phyloP scores from a whole-genome alignment of 2,113 vertebrate genomes.

The Archilochus colubris region DNA sequence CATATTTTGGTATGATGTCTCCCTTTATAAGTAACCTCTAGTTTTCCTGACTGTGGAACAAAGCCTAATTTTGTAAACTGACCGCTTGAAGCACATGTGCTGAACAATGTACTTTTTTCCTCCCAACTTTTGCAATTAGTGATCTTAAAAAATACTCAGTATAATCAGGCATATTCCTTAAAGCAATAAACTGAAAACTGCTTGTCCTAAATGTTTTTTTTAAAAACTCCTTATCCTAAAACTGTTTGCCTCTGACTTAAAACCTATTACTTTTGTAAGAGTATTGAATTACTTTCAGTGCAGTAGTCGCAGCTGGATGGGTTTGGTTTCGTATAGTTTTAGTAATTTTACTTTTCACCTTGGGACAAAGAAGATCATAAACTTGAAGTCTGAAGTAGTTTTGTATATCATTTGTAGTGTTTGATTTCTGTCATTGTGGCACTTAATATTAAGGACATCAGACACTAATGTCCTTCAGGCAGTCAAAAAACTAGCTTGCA shows the following conservation, averaged over 20 bases:
- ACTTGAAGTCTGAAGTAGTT: neutral
- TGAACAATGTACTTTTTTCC: conserved; percentile 33
- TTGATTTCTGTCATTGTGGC: neutral
- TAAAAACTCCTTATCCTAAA: neutral
- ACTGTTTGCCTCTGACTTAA: neutral
- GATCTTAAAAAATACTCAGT: conserved; percentile 55
- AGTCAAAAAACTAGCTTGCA: neutral
- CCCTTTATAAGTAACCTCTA: conserved; percentile 36
- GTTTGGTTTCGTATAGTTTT: neutral
- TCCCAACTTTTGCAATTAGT: conserved; percentile 14
- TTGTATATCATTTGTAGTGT: neutral
- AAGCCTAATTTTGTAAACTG: conserved; percentile 45
- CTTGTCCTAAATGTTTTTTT: too few relatives aligned
- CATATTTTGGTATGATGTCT: conserved; percentile 9
- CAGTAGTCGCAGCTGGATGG: neutral
- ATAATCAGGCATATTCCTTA: neutral
- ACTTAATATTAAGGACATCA: neutral
- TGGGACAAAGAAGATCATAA: neutral
- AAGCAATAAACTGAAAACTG: neutral
- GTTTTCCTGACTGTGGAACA: conserved; percentile 44
- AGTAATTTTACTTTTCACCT: neutral
- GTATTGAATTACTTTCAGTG: neutral
- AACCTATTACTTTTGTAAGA: neutral
- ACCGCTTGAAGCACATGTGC: neutral
- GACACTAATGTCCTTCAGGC: neutral